These are phyloP conservation scores for Drosophila buzzatii DNA, from an alignment of 2,888 invertebrate genomes.

Conservation along the genomic window DNA sequence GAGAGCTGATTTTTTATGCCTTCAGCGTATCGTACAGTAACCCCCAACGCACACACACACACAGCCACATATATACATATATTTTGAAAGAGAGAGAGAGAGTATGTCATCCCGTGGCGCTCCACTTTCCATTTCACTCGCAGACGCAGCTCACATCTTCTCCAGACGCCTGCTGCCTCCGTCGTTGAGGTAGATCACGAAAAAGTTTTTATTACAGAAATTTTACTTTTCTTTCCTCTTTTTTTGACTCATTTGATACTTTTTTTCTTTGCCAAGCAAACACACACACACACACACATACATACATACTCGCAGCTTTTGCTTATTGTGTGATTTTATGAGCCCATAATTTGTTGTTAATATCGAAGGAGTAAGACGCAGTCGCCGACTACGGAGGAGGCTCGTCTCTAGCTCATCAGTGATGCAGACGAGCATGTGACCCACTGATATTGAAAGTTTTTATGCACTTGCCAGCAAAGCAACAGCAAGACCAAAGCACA, in stretches of 20 bases:
- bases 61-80: background rate
- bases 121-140: slow-evolving; percentile 71
- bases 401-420: slow-evolving; percentile 72
- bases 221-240: slow-evolving; percentile 54
- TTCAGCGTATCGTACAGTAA: slow-evolving; percentile 61
- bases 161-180: slow-evolving; percentile 39
- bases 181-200: slow-evolving; percentile 82
- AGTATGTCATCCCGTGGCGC: slow-evolving; percentile 30
- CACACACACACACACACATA: slow-evolving; percentile 21
- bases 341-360: slow-evolving; percentile 80
- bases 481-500: slow-evolving; percentile 5
- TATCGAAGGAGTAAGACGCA: slow-evolving; percentile 60
- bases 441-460: slow-evolving; percentile 80
- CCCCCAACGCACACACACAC: slow-evolving; percentile 37
- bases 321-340: slow-evolving; percentile 77
- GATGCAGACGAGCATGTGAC: slow-evolving; percentile 81
- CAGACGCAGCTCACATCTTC: slow-evolving; percentile 35
- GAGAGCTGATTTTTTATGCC: slow-evolving; percentile 80
- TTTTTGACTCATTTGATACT: slow-evolving; percentile 53
- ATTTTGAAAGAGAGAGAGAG: background rate
- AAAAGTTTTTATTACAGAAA: slow-evolving; percentile 75
- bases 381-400: slow-evolving; percentile 39
- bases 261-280: slow-evolving; percentile 34
- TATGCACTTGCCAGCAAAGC: slow-evolving; percentile 64
- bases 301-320: slow-evolving; percentile 26